A percentile compares a stretch with the other conserved stretches of the same genome.
Evolutionary conservation across 2,113 vertebrate genomes (phyloP).

Genomic region (Megaleporinus macrocephalus): DNA sequence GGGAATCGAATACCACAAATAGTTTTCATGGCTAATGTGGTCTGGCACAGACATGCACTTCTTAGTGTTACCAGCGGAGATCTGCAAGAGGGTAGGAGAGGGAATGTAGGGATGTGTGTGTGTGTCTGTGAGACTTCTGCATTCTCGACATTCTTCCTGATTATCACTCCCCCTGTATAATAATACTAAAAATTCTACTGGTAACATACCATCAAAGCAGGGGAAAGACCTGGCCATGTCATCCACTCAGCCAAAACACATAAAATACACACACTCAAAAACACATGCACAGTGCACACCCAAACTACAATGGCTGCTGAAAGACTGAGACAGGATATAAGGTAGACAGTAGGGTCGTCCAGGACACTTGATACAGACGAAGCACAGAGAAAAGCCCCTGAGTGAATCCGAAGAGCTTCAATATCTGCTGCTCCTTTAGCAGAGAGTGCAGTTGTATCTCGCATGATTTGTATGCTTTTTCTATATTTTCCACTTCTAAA

Average conservation of each 20-base stretch:
- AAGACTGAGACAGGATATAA: background rate
- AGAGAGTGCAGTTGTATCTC: background rate
- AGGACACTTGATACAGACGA: background rate
- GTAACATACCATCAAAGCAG: constrained; percentile 13
- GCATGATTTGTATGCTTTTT: no score
- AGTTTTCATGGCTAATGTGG: constrained; percentile 51
- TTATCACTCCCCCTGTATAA: constrained; percentile 32
- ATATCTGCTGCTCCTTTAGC: background rate
- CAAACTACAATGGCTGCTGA: background rate
- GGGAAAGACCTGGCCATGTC: background rate
- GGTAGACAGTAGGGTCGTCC: background rate
- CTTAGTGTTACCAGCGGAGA: constrained; percentile 28
- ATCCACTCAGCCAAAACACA: background rate
- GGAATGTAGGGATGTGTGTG: constrained; percentile 11
- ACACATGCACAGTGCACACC: background rate
- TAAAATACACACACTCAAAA: background rate
- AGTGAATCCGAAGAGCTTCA: background rate
- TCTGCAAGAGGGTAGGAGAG: background rate
- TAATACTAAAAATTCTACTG: constrained; percentile 16
- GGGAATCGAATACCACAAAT: constrained; percentile 60
- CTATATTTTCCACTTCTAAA: no score
- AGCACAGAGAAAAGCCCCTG: background rate
- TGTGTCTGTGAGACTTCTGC: constrained; percentile 11
- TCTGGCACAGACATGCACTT: constrained; percentile 43
- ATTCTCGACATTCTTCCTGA: constrained; percentile 41